phyloP scores from a whole-genome alignment of 2,888 invertebrate genomes.

The Sminthurinus aureus region DNA sequence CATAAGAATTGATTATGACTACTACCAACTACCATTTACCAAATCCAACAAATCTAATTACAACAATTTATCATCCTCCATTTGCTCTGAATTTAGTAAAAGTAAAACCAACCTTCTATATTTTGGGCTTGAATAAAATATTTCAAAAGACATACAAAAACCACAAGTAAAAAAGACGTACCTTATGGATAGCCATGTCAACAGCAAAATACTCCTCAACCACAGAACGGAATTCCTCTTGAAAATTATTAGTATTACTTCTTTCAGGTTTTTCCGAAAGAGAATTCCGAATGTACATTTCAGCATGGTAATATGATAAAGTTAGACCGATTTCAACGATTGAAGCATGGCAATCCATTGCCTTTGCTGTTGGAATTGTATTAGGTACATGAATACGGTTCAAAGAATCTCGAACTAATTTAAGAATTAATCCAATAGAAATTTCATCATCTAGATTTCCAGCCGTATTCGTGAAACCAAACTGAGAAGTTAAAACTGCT shows the following conservation, averaged over 20 bases:
- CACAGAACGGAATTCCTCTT: slow-evolving; percentile 23
- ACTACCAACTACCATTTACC: not conserved
- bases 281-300: slow-evolving; percentile 42
- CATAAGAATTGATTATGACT: too few relatives aligned
- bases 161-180: not conserved
- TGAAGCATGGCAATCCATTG: slow-evolving; percentile 31
- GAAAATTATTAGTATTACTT: slow-evolving; percentile 1
- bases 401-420: slow-evolving; percentile 48
- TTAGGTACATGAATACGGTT: slow-evolving; percentile 40
- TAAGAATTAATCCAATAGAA: slow-evolving; percentile 52
- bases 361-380: slow-evolving; percentile 22
- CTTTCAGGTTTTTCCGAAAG: not conserved
- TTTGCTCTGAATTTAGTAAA: too few relatives aligned
- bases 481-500: slow-evolving; percentile 43
- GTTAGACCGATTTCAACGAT: slow-evolving; percentile 55
- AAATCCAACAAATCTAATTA: not conserved
- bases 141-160: not conserved
- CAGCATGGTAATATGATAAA: slow-evolving; percentile 49
- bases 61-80: not conserved
- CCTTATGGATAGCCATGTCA: slow-evolving; percentile 35
- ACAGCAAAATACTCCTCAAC: slow-evolving; percentile 36
- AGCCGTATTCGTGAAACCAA: slow-evolving; percentile 39
- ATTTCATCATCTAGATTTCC: slow-evolving; percentile 49
- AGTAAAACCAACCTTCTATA: not conserved
- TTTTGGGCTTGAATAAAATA: not conserved